phyloP scores from a whole-genome alignment of 2,888 invertebrate genomes.

The Maniola hyperantus region DNA sequence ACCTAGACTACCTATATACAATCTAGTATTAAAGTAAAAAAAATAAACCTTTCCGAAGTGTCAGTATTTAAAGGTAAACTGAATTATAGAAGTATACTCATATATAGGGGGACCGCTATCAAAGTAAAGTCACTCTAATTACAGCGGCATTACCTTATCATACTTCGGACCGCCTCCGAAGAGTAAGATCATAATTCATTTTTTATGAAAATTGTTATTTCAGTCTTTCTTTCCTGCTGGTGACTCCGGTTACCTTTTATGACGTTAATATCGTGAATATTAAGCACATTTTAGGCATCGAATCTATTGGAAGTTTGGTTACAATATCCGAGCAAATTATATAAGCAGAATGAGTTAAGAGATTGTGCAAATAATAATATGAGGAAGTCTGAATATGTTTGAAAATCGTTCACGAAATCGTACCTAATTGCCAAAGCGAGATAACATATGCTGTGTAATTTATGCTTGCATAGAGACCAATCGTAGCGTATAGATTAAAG shows the following conservation, averaged over 20 bases:
- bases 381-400: too few species aligned
- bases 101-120: slow-evolving; percentile 1
- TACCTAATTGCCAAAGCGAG: too few species aligned
- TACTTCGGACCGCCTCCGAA: slow-evolving; percentile 6
- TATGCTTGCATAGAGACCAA: too few species aligned
- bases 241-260: slow-evolving; percentile 4
- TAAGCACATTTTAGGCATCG: neutral
- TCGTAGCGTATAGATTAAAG: too few species aligned
- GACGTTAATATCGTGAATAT: neutral
- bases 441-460: too few species aligned
- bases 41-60: neutral
- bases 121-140: slow-evolving; percentile 17
- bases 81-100: neutral
- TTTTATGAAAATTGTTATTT: slow-evolving; percentile 21
- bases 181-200: slow-evolving; percentile 11
- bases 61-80: neutral
- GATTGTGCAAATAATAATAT: neutral
- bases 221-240: neutral
- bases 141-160: slow-evolving; percentile 22
- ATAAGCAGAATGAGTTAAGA: neutral
- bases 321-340: neutral
- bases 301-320: neutral
- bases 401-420: too few species aligned
- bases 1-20: neutral
- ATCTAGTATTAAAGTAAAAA: neutral